Conservation (phyloP, 2,888 invertebrate species). For the Ochropacha duplaris region DNA sequence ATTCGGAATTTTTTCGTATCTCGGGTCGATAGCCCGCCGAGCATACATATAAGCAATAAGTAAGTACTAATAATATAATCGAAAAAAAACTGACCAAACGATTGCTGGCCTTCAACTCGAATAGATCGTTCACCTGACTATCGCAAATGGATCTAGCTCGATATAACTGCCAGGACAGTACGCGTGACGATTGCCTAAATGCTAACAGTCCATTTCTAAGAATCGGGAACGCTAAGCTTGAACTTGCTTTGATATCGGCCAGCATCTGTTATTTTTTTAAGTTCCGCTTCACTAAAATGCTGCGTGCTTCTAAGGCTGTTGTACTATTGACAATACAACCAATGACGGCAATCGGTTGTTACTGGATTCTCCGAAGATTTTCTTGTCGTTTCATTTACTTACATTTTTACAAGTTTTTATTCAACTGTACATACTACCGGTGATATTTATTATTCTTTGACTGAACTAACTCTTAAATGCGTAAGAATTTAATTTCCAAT, state of each 20-base stretch:
- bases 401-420: not conserved
- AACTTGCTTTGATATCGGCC: not conserved
- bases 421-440: too few species aligned
- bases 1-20: constrained; percentile 42
- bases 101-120: constrained; percentile 72
- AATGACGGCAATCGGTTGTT: not conserved
- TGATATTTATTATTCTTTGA: too few species aligned
- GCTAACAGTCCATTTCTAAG: constrained; percentile 21
- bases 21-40: constrained; percentile 57
- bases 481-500: not conserved
- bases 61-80: constrained; percentile 51
- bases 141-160: constrained; percentile 54
- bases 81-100: constrained; percentile 65
- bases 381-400: not conserved
- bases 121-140: constrained; percentile 72
- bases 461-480: not conserved
- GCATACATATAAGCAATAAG: constrained; percentile 57
- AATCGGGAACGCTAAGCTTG: constrained; percentile 8
- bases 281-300: not conserved
- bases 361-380: not conserved
- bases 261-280: not conserved
- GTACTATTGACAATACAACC: not conserved
- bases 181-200: constrained; percentile 48
- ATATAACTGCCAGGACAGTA: constrained; percentile 38
- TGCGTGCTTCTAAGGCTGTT: not conserved